A percentile compares a stretch with the other conserved stretches of the same genome.
Evolutionary conservation across 2,888 invertebrate genomes (phyloP).

Genomic region (Sicus ferrugineus): DNA sequence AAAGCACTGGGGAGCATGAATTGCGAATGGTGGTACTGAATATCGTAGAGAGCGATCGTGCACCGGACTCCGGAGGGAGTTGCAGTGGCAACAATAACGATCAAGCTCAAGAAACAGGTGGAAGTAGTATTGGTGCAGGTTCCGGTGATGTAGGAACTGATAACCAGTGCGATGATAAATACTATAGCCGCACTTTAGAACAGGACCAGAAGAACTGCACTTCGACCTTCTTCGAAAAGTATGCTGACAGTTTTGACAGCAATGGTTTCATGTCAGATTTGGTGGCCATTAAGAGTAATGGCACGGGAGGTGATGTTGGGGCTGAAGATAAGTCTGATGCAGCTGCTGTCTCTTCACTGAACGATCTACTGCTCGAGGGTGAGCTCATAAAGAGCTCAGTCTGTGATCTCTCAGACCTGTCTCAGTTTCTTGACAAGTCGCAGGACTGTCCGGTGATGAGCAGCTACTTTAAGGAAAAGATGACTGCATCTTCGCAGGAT

Average conservation of each 20-base stretch:
- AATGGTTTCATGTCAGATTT: slow-evolving; percentile 58
- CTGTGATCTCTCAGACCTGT: slow-evolving; percentile 50
- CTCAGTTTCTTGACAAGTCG: slow-evolving; percentile 49
- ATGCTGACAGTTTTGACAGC: slow-evolving; percentile 59
- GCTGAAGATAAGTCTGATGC: slow-evolving; percentile 46
- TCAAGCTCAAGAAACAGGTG: background rate
- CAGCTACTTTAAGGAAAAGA: slow-evolving; percentile 52
- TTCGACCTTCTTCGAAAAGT: slow-evolving; percentile 55
- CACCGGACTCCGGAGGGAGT: slow-evolving; percentile 45
- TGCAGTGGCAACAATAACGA: slow-evolving; percentile 36
- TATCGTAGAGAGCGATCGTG: slow-evolving; percentile 53
- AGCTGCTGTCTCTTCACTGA: slow-evolving; percentile 27
- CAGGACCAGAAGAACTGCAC: slow-evolving; percentile 43
- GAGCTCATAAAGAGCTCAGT: slow-evolving; percentile 34
- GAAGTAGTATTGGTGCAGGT: slow-evolving; percentile 22
- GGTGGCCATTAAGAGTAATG: slow-evolving; percentile 45
- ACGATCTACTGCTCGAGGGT: slow-evolving; percentile 48
- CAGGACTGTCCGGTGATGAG: slow-evolving; percentile 49
- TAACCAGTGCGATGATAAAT: slow-evolving; percentile 43
- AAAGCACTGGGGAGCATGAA: slow-evolving; percentile 51
- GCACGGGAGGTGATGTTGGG: slow-evolving; percentile 43
- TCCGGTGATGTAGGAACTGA: slow-evolving; percentile 49
- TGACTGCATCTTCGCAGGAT: slow-evolving; percentile 46
- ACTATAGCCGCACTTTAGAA: slow-evolving; percentile 40
- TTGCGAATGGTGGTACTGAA: slow-evolving; percentile 57